Evolutionary conservation across 2,888 invertebrate genomes (phyloP), one percentile per base, ranked within the genome.

Genomic region (Tortrix viridana): DNA sequence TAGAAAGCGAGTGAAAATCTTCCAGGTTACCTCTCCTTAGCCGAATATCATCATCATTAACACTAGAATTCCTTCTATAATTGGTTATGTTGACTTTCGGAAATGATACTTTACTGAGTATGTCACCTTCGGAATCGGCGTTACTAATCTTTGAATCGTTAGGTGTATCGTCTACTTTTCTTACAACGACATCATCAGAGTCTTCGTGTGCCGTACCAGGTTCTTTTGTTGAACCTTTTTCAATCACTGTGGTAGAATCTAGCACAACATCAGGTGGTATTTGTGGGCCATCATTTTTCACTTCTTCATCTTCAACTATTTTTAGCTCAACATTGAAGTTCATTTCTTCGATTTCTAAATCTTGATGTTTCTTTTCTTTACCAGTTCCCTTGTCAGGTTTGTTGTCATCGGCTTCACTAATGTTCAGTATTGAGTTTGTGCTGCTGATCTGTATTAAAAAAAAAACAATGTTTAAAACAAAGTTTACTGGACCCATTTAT

Each of bases 291-390:
- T 57, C 66, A 19, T 67, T 64, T 52, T 75, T 71, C 7, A 71
- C 69, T 41, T 92, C 92, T 74, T 86, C 85, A 61, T 92, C 92
- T 82, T 93, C 92, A 44, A 91, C 80, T 55, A 93, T 93, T 82
- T 91, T 90, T 32, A 93, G 82, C 71, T 93, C 92, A 65, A 90
- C 77, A 62, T 84, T 84, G 38, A 88, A 73, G 70, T 87, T 86
- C 55, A 86, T 75, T 66, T 88, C 84, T 64, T 89, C 88, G 68
- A 84, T 69, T 65, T 87, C 86, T 68, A 81, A 73, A 62, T 89
- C 88, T 22, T 69, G 72, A n/a, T 80, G 80, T 44, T 64, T 67
- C 73, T 73, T 60, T 74, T 56, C 66, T 59, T 59, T 52, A 32
- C 32, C 32, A 12, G 9, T 3, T 49, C 46, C 32, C 46, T 20